Conservation (phyloP, 1,140 invertebrate genomes). For the Drosophila bifasciata region DNA sequence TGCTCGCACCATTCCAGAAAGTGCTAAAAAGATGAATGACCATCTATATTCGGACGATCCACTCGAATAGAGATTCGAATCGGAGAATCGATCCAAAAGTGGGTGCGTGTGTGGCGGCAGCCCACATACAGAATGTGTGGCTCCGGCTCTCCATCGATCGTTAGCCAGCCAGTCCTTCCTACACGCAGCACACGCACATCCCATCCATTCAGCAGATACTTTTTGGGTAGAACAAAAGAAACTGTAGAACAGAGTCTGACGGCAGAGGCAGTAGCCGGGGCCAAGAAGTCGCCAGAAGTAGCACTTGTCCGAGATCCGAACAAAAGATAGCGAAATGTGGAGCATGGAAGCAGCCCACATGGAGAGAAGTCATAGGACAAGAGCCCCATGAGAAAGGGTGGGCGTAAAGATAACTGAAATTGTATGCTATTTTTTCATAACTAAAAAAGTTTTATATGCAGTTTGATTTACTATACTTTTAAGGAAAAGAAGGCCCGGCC, state of each 20-base stretch:
- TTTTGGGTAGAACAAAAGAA: conserved; percentile 48
- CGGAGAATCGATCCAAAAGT: conserved; percentile 30
- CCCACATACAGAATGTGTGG: conserved; percentile 45
- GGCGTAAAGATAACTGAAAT: neutral
- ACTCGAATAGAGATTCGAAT: neutral
- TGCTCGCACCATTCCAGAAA: too few species aligned
- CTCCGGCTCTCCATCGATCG: conserved; percentile 45
- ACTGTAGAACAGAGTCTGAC: conserved; percentile 21
- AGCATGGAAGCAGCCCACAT: conserved; percentile 66
- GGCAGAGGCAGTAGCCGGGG: conserved; percentile 17
- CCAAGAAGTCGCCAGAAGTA: conserved; percentile 63
- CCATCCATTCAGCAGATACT: neutral
- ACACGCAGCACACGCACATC: conserved; percentile 46
- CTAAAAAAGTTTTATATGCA: too few species aligned
- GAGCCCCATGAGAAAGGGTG: neutral
- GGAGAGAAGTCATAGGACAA: conserved; percentile 2
- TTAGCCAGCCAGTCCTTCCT: conserved; percentile 56
- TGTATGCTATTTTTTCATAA: too few species aligned
- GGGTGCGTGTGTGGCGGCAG: conserved; percentile 35
- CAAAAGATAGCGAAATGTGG: conserved; percentile 62
- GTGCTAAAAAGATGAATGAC: conserved; percentile 5
- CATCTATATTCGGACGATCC: conserved; percentile 1
- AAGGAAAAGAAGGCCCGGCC: too few species aligned
- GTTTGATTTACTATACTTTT: too few species aligned
- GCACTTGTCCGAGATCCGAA: conserved; percentile 65